phyloP scores from a whole-genome alignment of 2,888 invertebrate genomes.

The Trichogramma evanescens region DNA sequence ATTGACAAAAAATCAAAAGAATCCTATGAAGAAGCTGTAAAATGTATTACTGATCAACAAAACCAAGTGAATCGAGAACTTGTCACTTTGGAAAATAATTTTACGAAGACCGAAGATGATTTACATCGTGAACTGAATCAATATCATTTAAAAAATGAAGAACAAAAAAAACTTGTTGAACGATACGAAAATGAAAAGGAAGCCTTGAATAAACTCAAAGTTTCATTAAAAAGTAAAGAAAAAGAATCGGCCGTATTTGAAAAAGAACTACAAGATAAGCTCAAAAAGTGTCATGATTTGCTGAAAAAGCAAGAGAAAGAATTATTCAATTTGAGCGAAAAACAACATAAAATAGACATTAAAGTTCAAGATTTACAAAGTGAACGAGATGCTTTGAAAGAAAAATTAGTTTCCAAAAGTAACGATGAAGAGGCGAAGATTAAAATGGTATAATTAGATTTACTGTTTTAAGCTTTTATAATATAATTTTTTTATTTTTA shows the following conservation, averaged over 20 bases:
- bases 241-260: slow-evolving; percentile 1
- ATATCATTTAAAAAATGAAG: background rate
- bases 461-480: background rate
- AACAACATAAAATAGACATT: background rate
- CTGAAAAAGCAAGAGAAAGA: slow-evolving; percentile 3
- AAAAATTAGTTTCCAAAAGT: background rate
- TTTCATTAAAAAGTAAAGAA: background rate
- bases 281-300: slow-evolving; percentile 2
- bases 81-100: background rate
- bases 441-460: background rate
- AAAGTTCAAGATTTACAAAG: slow-evolving; percentile 12
- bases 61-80: slow-evolving; percentile 2
- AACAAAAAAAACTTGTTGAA: slow-evolving; percentile 4
- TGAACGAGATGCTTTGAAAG: background rate
- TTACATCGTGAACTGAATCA: slow-evolving; percentile 10
- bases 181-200: slow-evolving; percentile 1
- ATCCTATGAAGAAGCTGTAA: background rate
- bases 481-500: background rate
- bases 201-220: slow-evolving; percentile 1
- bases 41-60: background rate
- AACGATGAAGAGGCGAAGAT: background rate
- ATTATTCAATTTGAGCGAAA: background rate
- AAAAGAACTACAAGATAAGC: slow-evolving; percentile 1
- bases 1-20: slow-evolving; percentile 5
- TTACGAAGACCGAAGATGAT: slow-evolving; percentile 7